Percentiles rank a stretch among this genome's conserved stretches.
Evolutionary conservation across 1,140 invertebrate species (phyloP).

Genomic region (Trinorchestia longiramus): DNA sequence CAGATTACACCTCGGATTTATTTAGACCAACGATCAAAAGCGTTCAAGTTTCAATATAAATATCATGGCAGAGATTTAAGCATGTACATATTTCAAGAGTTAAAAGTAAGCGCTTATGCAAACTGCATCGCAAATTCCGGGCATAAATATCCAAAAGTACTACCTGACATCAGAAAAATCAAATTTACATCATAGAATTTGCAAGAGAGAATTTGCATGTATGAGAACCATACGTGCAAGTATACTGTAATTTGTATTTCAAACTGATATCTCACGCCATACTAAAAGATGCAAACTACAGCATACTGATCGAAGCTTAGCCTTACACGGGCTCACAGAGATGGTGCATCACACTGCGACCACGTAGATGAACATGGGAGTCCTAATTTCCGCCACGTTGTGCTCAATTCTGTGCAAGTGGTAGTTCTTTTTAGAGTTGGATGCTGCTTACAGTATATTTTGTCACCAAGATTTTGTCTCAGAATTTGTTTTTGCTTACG

Average conservation of each 20-base stretch:
- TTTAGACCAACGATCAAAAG: neutral
- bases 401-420: too few species aligned
- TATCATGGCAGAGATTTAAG: neutral
- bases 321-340: neutral
- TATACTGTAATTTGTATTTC: neutral
- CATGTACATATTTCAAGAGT: neutral
- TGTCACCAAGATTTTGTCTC: too few species aligned
- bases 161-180: neutral
- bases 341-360: neutral
- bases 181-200: neutral
- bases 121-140: neutral
- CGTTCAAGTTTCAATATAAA: neutral
- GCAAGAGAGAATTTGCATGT: neutral
- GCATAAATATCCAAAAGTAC: neutral
- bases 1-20: neutral
- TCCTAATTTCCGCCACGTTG: too few species aligned
- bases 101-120: neutral
- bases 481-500: too few species aligned
- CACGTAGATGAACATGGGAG: too few species aligned
- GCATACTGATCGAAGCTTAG: neutral
- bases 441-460: too few species aligned
- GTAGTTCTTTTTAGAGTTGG: too few species aligned
- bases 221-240: neutral
- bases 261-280: neutral
- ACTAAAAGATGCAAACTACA: neutral